A percentile compares a stretch with the other conserved stretches of the same genome.
phyloP scores from a whole-genome alignment of 2,888 invertebrate species.

The Patella depressa region DNA sequence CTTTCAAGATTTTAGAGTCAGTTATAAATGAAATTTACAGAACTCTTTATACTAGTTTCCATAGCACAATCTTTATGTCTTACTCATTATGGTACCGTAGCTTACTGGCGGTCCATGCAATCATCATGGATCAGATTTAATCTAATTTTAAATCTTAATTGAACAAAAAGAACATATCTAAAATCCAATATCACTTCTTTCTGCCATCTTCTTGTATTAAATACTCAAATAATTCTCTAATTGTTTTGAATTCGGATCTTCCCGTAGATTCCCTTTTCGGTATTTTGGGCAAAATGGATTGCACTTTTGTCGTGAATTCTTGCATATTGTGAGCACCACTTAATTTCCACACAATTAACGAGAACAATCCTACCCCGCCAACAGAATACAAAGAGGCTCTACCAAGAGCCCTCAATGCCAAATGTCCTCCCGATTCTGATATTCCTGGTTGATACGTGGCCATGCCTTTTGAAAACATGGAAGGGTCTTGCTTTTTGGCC shows the following conservation, averaged over 20 bases:
- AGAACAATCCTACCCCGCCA: slow-evolving; percentile 85
- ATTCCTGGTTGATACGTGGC: slow-evolving; percentile 69
- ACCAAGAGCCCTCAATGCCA: slow-evolving; percentile 87
- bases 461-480: slow-evolving; percentile 79
- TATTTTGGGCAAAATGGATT: slow-evolving; percentile 81
- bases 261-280: slow-evolving; percentile 86
- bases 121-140: too few relatives aligned
- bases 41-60: too few relatives aligned
- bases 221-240: slow-evolving; percentile 88
- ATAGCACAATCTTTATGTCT: too few relatives aligned
- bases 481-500: slow-evolving; percentile 85
- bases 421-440: slow-evolving; percentile 82
- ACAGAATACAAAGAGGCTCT: slow-evolving; percentile 91
- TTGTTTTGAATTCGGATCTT: slow-evolving; percentile 87
- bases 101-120: too few relatives aligned
- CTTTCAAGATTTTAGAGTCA: too few relatives aligned
- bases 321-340: slow-evolving; percentile 86
- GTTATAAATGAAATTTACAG: too few relatives aligned
- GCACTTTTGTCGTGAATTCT: slow-evolving; percentile 87
- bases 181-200: slow-evolving; percentile 27
- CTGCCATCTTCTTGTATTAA: slow-evolving; percentile 72
- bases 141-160: too few relatives aligned
- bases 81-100: too few relatives aligned
- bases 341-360: slow-evolving; percentile 88
- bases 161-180: too few relatives aligned